Evolutionary conservation across 2,888 invertebrate genomes (phyloP), one percentile per base, ranked within the genome.

Genomic region (Clostera curtula): DNA sequence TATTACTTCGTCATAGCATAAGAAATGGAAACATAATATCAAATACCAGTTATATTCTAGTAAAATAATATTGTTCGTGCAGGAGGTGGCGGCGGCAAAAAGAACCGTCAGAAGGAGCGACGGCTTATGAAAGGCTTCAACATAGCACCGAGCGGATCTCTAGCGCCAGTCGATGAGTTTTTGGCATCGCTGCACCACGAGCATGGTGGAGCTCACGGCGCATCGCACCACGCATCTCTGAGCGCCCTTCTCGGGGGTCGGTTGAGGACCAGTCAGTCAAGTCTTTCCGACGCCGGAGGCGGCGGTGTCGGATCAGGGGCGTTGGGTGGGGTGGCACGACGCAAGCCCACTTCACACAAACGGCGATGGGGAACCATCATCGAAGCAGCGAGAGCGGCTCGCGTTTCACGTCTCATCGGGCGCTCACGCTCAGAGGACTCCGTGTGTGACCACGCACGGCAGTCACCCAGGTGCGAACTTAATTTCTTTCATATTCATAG

Each of bases 61-160:
- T n/a, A n/a, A n/a, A n/a, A n/a, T n/a, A n/a, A n/a, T n/a, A n/a
- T n/a, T n/a, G n/a, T n/a, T n/a, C 23, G 6, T 9, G 12, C 56
- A 77, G 79, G 82, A 10, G 93, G 93, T 58, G 91, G 93, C 37
- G 95, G 95, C 42, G 96, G 96, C 29, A 96, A 96, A 76, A 96
- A 96, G 80, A 95, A 96, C 67, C 90, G 96, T 0, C 95, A 95
- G 69, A 95, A 96, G 72, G 96, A 96, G 70, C 88, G 96, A 0
- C 88, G 96, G 1, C 84, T 96, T 29, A 95, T 96, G 95, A 96
- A 96, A 72, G 96, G 69, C 8, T 96, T 96, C 86, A 95, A 96
- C 80, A 95, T 95, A 45, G 92, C 90, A 8, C 91, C 93, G 15
- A 83, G 87, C 34, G 84, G 84, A 11, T 71, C 85, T 37, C 73